Percentiles rank a stretch among this genome's conserved stretches.
Conservation (phyloP, 2,113 vertebrate species). For the Seriola dumerili region DNA sequence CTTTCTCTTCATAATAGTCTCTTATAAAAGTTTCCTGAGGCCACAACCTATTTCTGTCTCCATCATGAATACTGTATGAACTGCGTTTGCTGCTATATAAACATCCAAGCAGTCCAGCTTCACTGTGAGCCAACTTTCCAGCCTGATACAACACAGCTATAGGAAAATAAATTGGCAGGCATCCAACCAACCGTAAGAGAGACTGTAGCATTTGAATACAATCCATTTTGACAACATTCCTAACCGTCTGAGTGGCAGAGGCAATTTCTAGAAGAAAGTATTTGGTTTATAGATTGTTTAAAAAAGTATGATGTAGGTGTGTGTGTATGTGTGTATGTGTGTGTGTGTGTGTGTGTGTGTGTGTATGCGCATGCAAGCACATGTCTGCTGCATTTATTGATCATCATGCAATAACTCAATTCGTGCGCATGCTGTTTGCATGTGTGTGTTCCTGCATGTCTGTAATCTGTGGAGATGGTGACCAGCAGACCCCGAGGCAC, state of each 20-base stretch:
- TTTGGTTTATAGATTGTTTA: conserved; percentile 11
- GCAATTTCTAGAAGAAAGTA: conserved; percentile 18
- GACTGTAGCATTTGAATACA: conserved; percentile 64
- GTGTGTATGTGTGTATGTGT: background rate
- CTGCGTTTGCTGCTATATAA: conserved; percentile 74
- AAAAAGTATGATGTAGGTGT: background rate
- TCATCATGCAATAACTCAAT: conserved; percentile 20
- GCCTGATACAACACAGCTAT: conserved; percentile 72
- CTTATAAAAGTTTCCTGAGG: conserved; percentile 71
- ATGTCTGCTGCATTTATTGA: conserved; percentile 11
- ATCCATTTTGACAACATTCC: conserved; percentile 74
- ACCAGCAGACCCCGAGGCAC: conserved; percentile 73
- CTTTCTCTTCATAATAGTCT: conserved; percentile 53
- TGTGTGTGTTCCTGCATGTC: conserved; percentile 22
- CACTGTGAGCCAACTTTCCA: conserved; percentile 71
- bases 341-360: background rate
- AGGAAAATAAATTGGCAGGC: conserved; percentile 73
- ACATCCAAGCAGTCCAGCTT: conserved; percentile 72
- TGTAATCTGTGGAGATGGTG: conserved; percentile 19
- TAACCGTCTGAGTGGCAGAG: conserved; percentile 57
- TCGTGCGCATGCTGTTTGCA: background rate
- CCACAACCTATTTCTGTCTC: conserved; percentile 77
- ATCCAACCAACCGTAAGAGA: conserved; percentile 61
- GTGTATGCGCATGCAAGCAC: background rate
- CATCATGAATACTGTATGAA: conserved; percentile 80